These are phyloP conservation scores for Cactoblastis cactorum DNA, from an alignment of 2,888 invertebrate genomes.

Conservation along the genomic window DNA sequence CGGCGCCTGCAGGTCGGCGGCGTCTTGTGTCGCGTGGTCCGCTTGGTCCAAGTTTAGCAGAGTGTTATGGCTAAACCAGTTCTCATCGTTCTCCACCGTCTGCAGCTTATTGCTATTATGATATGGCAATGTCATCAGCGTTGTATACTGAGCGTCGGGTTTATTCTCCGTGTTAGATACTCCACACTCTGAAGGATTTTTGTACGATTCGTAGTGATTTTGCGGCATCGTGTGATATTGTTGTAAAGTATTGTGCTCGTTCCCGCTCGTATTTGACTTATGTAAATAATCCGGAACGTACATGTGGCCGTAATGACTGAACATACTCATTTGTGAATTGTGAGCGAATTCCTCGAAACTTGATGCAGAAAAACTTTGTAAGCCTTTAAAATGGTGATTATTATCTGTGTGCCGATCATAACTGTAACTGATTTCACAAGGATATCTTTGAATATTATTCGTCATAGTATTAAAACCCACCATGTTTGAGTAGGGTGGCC, in stretches of 20 bases:
- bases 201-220: conserved; percentile 65
- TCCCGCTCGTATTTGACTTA: conserved; percentile 48
- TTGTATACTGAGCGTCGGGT: conserved; percentile 81
- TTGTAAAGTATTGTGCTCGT: conserved; percentile 52
- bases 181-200: conserved; percentile 55
- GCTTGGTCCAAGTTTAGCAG: conserved; percentile 59
- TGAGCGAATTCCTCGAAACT: conserved; percentile 78
- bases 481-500: conserved; percentile 53
- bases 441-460: conserved; percentile 63
- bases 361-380: conserved; percentile 72
- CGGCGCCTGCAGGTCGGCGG: conserved; percentile 39
- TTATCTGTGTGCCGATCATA: conserved; percentile 56
- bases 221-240: conserved; percentile 58
- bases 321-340: conserved; percentile 71
- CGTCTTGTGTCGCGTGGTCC: conserved; percentile 59
- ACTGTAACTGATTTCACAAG: conserved; percentile 67
- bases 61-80: conserved; percentile 72
- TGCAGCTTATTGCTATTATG: conserved; percentile 84
- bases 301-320: conserved; percentile 72
- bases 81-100: conserved; percentile 73
- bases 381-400: conserved; percentile 54
- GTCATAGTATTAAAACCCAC: conserved; percentile 57
- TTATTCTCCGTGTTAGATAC: conserved; percentile 71
- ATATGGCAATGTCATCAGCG: conserved; percentile 82
- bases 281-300: conserved; percentile 68